Conservation (phyloP, 1,140 invertebrate genomes). For the Camponotus vicinus region DNA sequence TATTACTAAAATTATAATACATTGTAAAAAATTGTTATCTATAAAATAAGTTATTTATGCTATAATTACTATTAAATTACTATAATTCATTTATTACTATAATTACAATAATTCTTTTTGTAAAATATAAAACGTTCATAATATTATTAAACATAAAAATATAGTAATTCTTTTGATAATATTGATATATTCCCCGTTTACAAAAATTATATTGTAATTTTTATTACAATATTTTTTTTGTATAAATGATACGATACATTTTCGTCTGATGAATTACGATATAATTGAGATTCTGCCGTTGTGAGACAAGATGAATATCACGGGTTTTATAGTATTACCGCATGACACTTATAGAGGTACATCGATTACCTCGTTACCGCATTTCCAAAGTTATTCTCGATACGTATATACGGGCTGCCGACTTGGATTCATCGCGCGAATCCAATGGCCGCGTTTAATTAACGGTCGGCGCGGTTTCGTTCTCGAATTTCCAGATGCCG, state of each 20-base stretch:
- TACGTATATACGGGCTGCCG: not conserved
- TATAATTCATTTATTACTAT: no score
- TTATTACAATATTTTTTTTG: no score
- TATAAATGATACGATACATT: not conserved
- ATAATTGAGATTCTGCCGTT: conserved; percentile 24
- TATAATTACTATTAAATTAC: no score
- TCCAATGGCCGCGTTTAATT: conserved; percentile 59
- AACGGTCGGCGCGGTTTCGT: conserved; percentile 50
- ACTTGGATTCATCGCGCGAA: conserved; percentile 47
- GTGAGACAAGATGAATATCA: conserved; percentile 2
- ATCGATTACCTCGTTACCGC: conserved; percentile 69
- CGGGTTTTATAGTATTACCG: conserved; percentile 9
- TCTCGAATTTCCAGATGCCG: conserved; percentile 52
- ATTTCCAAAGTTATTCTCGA: conserved; percentile 58
- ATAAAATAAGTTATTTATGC: no score
- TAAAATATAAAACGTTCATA: no score
- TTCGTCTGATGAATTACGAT: not conserved
- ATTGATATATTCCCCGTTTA: no score
- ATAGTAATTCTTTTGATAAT: no score
- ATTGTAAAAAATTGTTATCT: no score
- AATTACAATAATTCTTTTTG: no score
- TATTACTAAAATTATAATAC: no score
- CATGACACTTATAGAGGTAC: conserved; percentile 15
- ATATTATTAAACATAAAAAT: no score
- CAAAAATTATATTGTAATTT: no score